These are phyloP conservation scores for Diadema setosum DNA, from an alignment of 35 echinoderm and acorn worm species.

Conservation along the genomic window DNA sequence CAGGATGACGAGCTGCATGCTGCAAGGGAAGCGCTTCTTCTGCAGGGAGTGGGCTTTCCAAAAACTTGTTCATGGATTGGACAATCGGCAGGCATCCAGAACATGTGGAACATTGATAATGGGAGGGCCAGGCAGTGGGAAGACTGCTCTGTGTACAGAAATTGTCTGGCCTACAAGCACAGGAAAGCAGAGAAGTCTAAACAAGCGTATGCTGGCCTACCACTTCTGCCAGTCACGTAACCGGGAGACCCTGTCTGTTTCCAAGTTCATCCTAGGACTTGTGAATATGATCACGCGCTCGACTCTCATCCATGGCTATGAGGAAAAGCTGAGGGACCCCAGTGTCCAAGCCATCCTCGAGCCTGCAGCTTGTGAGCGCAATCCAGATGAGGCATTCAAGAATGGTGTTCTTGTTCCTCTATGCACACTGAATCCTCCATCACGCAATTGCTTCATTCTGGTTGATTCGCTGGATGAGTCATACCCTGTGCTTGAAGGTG, in stretches of 20 bases:
- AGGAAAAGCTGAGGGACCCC: constrained; percentile 91
- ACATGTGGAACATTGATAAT: constrained; percentile 98
- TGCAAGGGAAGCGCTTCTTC: constrained; percentile 98
- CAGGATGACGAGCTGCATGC: constrained; percentile 80
- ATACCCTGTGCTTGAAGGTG: constrained; percentile 62
- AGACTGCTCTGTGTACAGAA: constrained; percentile 90
- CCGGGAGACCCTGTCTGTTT: constrained; percentile 83
- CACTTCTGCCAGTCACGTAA: constrained; percentile 96
- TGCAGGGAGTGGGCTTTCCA: constrained; percentile 99
- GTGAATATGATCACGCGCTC: constrained; percentile 79
- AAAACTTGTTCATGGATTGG: constrained; percentile 93
- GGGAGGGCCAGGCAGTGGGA: constrained; percentile 97
- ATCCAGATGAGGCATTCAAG: constrained; percentile 99
- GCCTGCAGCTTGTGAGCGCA: constrained; percentile 88
- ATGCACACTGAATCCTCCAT: constrained; percentile 77
- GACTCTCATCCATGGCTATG: constrained; percentile 86
- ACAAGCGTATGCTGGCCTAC: constrained; percentile 76
- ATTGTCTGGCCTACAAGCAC: constrained; percentile 86
- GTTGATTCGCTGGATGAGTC: constrained; percentile 97
- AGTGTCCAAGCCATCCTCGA: constrained; percentile 83
- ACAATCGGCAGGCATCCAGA: constrained; percentile 83
- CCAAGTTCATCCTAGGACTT: constrained; percentile 91
- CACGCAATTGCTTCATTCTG: constrained; percentile 92
- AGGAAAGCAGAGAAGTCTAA: constrained; percentile 84
- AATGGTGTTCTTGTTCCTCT: constrained; percentile 91